These are phyloP conservation scores for Clarias macrocephalus DNA, from an alignment of 2,113 vertebrate genomes.

Conservation along the genomic window DNA sequence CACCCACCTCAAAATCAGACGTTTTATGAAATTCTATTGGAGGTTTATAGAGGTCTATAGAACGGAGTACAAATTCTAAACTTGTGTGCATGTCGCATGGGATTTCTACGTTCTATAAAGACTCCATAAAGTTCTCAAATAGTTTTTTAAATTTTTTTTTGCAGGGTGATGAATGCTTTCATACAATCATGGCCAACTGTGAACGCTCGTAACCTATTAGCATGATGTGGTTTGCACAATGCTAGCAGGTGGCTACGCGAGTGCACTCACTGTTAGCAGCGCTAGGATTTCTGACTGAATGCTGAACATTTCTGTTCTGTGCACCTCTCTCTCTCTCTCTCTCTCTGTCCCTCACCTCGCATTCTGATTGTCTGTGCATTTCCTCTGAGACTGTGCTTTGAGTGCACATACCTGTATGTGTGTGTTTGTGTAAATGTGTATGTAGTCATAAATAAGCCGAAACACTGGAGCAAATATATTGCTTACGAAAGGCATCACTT, in stretches of 20 bases:
- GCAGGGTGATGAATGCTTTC: not conserved
- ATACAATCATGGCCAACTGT: not conserved
- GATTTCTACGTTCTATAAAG: no score
- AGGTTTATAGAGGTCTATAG: no score
- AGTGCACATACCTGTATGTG: conserved; percentile 49
- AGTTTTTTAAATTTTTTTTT: no score
- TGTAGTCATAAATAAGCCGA: conserved; percentile 69
- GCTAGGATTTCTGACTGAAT: not conserved
- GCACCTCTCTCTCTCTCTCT: conserved; percentile 11
- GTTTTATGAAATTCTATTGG: no score
- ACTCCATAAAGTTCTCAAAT: no score
- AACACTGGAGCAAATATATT: conserved; percentile 74
- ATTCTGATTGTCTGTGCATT: conserved; percentile 80
- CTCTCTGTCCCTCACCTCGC: conserved; percentile 39
- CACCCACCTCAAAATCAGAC: no score
- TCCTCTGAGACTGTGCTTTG: conserved; percentile 64
- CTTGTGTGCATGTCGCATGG: no score
- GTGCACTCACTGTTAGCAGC: conserved; percentile 9
- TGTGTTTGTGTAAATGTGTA: conserved; percentile 58
- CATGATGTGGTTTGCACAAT: not conserved
- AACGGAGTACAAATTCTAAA: no score
- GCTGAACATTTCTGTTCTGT: not conserved
- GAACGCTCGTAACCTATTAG: not conserved
- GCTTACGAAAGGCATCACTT: conserved; percentile 72
- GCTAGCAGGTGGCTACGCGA: not conserved